phyloP scores from a whole-genome alignment of 2,888 invertebrate species.

The Caenorhabditis sp. region DNA sequence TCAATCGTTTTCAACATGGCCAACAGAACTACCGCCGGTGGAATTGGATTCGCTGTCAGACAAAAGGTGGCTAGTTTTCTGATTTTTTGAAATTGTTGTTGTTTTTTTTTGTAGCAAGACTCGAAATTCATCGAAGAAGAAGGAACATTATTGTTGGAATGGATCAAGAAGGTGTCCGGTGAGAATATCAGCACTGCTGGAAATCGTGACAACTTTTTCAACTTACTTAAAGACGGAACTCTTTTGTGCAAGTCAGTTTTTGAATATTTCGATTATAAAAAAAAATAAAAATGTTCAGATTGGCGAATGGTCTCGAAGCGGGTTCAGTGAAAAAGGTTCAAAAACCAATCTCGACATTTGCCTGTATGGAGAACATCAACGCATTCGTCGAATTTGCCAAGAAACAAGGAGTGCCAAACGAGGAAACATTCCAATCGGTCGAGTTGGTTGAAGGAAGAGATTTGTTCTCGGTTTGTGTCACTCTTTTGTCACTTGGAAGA shows the following conservation, averaged over 20 bases:
- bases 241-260: constrained; percentile 83
- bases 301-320: constrained; percentile 85
- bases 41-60: constrained; percentile 68
- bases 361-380: constrained; percentile 98
- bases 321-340: constrained; percentile 91
- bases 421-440: constrained; percentile 93
- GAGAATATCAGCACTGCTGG: constrained; percentile 80
- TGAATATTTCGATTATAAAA: background rate
- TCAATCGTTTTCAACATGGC: constrained; percentile 48
- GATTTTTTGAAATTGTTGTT: background rate
- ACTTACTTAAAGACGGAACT: constrained; percentile 86
- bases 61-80: constrained; percentile 53
- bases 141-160: constrained; percentile 89
- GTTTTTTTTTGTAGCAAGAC: constrained; percentile 79
- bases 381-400: constrained; percentile 87
- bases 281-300: constrained; percentile 74
- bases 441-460: constrained; percentile 97
- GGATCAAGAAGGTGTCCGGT: constrained; percentile 87
- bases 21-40: constrained; percentile 68
- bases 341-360: constrained; percentile 88
- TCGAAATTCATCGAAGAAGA: constrained; percentile 95
- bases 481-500: constrained; percentile 66
- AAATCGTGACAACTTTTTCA: constrained; percentile 92
- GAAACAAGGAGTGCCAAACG: constrained; percentile 81
- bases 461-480: constrained; percentile 82